These are phyloP conservation scores for Rhodinocichla rosea DNA, from an alignment of 2,113 vertebrate genomes.

Conservation along the genomic window DNA sequence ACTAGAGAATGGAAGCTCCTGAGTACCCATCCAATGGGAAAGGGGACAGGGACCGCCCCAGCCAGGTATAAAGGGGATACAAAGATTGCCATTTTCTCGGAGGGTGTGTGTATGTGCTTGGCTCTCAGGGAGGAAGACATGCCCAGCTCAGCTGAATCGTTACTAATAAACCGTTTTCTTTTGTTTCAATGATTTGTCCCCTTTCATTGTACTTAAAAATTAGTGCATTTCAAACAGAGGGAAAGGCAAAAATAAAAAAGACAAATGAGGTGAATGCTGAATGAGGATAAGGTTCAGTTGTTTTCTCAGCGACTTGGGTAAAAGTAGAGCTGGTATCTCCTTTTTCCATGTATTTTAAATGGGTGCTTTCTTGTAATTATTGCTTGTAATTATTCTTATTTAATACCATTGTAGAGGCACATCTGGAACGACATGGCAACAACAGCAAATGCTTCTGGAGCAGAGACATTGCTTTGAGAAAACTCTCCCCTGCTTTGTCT, in stretches of 20 bases:
- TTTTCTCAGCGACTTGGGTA: not conserved
- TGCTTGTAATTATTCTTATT: not conserved
- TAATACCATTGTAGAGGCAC: not conserved
- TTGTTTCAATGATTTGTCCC: not conserved
- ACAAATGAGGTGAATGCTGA: not conserved
- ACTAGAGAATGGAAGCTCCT: not conserved
- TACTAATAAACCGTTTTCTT: not conserved
- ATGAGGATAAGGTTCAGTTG: not conserved
- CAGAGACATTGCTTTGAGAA: not conserved
- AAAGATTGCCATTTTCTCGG: not conserved
- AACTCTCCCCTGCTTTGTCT: not conserved
- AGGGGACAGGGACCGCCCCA: accelerated
- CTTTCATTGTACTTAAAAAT: not conserved
- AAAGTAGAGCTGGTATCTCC: not conserved
- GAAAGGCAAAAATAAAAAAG: not conserved
- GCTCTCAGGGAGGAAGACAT: too few relatives aligned
- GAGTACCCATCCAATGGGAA: not conserved
- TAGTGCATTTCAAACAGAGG: not conserved
- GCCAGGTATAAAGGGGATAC: too few relatives aligned
- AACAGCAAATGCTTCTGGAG: not conserved
- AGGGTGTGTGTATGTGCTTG: not conserved
- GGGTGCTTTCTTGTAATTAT: not conserved
- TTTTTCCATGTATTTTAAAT: not conserved
- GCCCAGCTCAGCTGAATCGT: accelerated
- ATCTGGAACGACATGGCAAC: not conserved